Base-by-base conservation (phyloP, 2,797 vertebrate genomes). In the Myiotriccus ornatus region DNA sequence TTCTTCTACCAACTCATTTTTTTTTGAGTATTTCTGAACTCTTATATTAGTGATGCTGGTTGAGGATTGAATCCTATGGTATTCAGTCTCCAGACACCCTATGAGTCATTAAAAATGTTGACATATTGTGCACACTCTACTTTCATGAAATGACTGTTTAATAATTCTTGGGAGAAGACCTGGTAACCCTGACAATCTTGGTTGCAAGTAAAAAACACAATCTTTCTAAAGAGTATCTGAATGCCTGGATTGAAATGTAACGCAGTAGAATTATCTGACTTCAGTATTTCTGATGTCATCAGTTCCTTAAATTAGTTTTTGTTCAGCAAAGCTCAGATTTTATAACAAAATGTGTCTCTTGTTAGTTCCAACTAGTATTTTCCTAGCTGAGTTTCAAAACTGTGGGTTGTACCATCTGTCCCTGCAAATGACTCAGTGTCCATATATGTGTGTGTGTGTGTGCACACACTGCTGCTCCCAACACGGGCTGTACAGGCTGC, bases 301-400 rank as follows among this genome's bases (percentile, higher is more conserved):
- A 7, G 52, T 77, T 94, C 49, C 91, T 43, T 91, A 77, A 94
- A 90, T 95, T 84, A 91, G 47, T 69, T 96, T 92, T 93, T 93
- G 34, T 94, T 70, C 56, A 44, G 53, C 84, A 84, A 57, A 94
- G 88, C 78, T 83, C 70, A 62, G 41, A 21, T 90, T 95, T 93
- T 94, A 71, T 82, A 93, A 90, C 74, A 87, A 94, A 97, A 95
- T 93, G 55, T 94, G 95, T 56, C 80, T 94, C 91, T 93, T 65
- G 56, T 94, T 95, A 93, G 83, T 90, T 93, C 83, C 93, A 91
- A 68, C 63, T 90, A 69, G 85, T 94, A 94, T 94, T 97, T 97
- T 96, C 95, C 93, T 96, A 96, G 87, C n/a, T 49, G 71, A 84
- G 63, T 94, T 96, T 94, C 83, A 85, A 77, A 94, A 34, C 77